Evolutionary conservation across 2,888 invertebrate species (phyloP).

Genomic region (Sepiola atlantica): DNA sequence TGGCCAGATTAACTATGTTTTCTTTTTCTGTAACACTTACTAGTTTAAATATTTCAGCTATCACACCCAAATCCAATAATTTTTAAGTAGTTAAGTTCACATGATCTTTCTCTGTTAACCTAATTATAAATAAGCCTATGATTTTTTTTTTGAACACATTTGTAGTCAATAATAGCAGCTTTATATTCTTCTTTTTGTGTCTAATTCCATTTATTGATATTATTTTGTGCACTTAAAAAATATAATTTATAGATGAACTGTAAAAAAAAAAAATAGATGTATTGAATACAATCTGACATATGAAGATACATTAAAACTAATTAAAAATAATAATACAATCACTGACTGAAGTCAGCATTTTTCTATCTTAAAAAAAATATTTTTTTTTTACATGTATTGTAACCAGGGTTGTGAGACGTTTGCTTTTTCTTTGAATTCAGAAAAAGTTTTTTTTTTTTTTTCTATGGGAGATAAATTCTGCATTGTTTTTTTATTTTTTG

Average conservation of each 20-base stretch:
- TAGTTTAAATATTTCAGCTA: not conserved
- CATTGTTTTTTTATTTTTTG: no score
- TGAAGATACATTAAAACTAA: not conserved
- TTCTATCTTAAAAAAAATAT: not conserved
- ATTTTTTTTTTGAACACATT: not conserved
- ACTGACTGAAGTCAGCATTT: not conserved
- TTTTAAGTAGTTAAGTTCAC: not conserved
- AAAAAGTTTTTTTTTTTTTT: no score
- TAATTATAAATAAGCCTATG: not conserved
- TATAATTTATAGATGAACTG: not conserved
- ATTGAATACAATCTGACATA: not conserved
- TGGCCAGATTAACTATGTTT: not conserved
- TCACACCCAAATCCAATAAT: slow-evolving; percentile 1
- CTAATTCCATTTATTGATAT: not conserved
- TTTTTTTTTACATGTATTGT: no score
- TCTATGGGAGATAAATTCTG: no score
- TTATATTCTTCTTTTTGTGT: not conserved
- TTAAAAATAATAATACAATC: not conserved
- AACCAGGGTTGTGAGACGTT: no score
- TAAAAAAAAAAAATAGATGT: not conserved
- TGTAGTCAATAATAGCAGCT: not conserved
- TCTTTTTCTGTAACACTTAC: not conserved
- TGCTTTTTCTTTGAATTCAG: no score
- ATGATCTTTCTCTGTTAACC: not conserved
- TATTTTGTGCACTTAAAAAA: not conserved